Conservation (phyloP, 2,888 invertebrate species). For the Embidobia sp. region DNA sequence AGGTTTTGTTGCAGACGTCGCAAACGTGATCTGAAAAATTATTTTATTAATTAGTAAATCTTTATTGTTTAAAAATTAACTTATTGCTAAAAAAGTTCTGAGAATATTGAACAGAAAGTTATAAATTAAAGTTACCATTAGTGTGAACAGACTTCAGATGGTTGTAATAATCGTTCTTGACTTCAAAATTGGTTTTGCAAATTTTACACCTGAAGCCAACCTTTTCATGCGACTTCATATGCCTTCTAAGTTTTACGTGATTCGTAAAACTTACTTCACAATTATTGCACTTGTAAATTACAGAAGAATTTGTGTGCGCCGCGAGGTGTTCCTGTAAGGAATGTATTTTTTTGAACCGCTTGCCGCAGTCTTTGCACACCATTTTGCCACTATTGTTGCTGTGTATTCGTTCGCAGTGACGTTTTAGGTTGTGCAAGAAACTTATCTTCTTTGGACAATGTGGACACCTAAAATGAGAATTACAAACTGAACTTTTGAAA, state of each 20-base stretch:
- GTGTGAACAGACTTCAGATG: conserved; percentile 82
- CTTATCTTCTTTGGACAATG: conserved; percentile 83
- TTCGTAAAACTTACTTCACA: conserved; percentile 83
- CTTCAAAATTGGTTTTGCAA: conserved; percentile 82
- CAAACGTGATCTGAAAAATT: conserved; percentile 68
- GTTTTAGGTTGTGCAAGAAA: conserved; percentile 83
- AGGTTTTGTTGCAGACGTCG: conserved; percentile 72
- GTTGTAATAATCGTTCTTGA: conserved; percentile 82
- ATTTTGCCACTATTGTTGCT: conserved; percentile 76
- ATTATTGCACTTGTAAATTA: conserved; percentile 82
- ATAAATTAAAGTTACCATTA: conserved; percentile 10
- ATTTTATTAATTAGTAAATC: too few species aligned
- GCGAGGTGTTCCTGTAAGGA: conserved; percentile 84
- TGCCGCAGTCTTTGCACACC: conserved; percentile 82
- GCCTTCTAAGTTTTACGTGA: conserved; percentile 82
- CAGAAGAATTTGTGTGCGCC: conserved; percentile 82
- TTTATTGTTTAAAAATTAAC: too few species aligned
- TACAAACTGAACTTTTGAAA: too few species aligned
- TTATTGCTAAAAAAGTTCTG: too few species aligned
- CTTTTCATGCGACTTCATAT: conserved; percentile 80
- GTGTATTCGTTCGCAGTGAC: conserved; percentile 83
- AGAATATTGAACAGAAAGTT: neutral
- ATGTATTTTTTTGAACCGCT: conserved; percentile 83
- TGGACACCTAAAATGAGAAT: conserved; percentile 68
- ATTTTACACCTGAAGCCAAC: conserved; percentile 61